A percentile compares a stretch with the other conserved stretches of the same genome.
Conservation (phyloP, 2,888 invertebrate genomes). For the Eupithecia inturbata region DNA sequence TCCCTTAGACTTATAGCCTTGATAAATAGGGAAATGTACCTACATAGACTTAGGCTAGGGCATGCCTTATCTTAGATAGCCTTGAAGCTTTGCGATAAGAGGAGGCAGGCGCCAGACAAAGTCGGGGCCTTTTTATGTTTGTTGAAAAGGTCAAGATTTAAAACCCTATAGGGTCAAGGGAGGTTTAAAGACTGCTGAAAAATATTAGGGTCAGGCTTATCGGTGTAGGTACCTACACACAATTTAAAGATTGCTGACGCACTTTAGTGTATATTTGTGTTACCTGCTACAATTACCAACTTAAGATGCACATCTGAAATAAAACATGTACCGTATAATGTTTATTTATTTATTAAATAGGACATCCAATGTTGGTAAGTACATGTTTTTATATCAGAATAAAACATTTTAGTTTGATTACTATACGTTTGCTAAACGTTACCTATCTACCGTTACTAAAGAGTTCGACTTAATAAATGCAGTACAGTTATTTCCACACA, state of each 20-base stretch:
- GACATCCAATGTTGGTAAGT: no score
- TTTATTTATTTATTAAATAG: no score
- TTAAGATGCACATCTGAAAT: background rate
- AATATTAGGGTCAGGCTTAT: background rate
- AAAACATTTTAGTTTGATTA: background rate
- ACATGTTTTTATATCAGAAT: background rate
- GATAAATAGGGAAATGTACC: conserved; percentile 3
- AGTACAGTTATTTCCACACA: conserved; percentile 25
- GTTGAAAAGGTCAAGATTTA: conserved; percentile 2
- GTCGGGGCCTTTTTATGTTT: conserved; percentile 18
- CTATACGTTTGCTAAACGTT: background rate
- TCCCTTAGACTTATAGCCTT: background rate
- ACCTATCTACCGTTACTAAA: background rate
- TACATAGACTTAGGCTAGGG: conserved; percentile 42
- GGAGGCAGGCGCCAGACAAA: conserved; percentile 20
- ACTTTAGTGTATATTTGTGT: background rate
- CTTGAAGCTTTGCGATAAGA: conserved; percentile 29
- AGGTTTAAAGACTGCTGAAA: background rate
- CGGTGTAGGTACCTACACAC: background rate
- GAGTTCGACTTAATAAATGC: background rate
- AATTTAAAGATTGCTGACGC: background rate
- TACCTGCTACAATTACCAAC: background rate
- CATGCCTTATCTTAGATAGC: conserved; percentile 29
- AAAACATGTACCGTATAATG: background rate
- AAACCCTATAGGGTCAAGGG: conserved; percentile 3